Evolutionary conservation across 2,113 vertebrate genomes (phyloP).

Genomic region (Lophura nycthemera): DNA sequence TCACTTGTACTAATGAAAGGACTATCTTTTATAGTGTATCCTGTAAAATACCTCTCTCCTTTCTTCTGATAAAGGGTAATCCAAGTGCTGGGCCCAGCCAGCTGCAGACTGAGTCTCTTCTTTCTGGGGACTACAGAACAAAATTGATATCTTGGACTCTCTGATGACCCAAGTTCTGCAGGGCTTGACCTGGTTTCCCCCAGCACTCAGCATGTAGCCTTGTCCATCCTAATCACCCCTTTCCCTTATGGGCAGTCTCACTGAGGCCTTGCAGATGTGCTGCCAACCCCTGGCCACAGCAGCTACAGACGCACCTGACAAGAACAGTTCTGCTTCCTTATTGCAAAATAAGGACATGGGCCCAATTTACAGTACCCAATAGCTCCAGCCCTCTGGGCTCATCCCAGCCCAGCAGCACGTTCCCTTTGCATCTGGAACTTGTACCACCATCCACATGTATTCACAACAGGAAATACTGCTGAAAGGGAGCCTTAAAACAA

Average conservation of each 20-base stretch:
- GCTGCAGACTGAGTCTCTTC: background rate
- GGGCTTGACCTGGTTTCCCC: background rate
- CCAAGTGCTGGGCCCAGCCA: background rate
- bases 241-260: background rate
- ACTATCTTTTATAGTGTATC: background rate
- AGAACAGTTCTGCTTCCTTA: background rate
- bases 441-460: background rate
- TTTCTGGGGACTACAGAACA: background rate
- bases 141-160: background rate
- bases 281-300: background rate
- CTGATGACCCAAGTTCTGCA: background rate
- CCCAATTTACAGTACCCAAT: background rate
- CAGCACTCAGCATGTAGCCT: background rate
- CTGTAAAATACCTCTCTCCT: background rate
- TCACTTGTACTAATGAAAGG: background rate
- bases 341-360: background rate
- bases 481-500: background rate
- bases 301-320: background rate
- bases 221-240: background rate
- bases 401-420: background rate
- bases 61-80: background rate
- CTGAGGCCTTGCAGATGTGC: background rate
- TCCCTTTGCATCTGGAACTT: background rate
- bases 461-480: rapidly evolving
- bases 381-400: background rate